Base-by-base conservation (phyloP, 1,140 invertebrate species). In the Drosophila tropicalis region DNA sequence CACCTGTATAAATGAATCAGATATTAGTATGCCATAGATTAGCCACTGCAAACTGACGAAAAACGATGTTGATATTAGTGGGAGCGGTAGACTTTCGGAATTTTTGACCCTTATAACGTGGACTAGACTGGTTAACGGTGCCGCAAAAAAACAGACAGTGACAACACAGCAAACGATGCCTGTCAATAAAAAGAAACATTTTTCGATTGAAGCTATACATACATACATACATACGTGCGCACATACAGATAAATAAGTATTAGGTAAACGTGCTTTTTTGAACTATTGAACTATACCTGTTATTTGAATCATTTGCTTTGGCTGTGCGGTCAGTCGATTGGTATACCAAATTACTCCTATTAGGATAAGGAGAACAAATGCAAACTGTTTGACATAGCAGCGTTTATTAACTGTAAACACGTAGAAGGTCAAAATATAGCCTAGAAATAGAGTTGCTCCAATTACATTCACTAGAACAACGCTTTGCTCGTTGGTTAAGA, bases 31-130 rank as follows among this genome's bases (percentile, higher is more conserved):
- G 51, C 96, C 96, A 92, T 97, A 97, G 1, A 95, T 86, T 75
- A 95, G 94, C 96, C 96, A 97, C 72, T 96, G 94, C 32, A 93
- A 92, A 34, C 95, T 95, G 2, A 96, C 96, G 56, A 96, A 92
- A 81, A 96, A 95, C 34, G 95, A 95, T 73, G 95, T 94, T 17
- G 96, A 90, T 91, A 97, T 97, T 70, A 97, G 93, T 15, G 96
- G 95, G 91, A 96, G 96, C 70, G 96, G 96, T 77, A 97, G 93
- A 91, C 94, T 95, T 70, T 97, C 96, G 4, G 95, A 95, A 90
- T 94, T 96, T 90, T 95, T 96, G 7, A 95, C 94, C 92, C 92
- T 94, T 60, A 97, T 94, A 7, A 97, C 96, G 92, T 96, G 95
- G 41, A 96, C 93, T 74, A 97, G 90, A 80, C 95, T 95, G 22